Evolutionary conservation across 2,797 vertebrate genomes (phyloP), one percentile per base, ranked within the genome.

Genomic region (Crocidura indochinensis): DNA sequence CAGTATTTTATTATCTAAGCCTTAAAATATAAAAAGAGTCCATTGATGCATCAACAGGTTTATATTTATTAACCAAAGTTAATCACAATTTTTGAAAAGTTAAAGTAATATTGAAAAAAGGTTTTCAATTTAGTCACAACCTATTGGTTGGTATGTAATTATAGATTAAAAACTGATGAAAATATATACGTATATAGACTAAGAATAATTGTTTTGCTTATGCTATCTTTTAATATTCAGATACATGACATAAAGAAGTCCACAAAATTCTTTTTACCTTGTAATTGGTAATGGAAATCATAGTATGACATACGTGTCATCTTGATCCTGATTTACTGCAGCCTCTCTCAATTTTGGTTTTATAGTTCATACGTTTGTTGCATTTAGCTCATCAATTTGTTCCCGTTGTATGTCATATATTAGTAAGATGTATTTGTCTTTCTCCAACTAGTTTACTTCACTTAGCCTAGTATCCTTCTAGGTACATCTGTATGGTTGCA

Each of bases 41-140:
- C 72, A 0, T 89, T 79, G 31, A 87, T 49, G 0, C 72, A 86
- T 90, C 26, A 72, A 7, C 11, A 76, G 20, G 29, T 51, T 90
- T 26, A 73, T 65, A 69, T 87, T 87, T 92, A 74, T 87, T 80
- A 88, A 76, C 72, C 15, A 51, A 69, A 84, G 86, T 14, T 20
- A 64, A 8, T 84, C 44, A 31, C 20, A 92, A 8, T 60, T 85
- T 92, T 83, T 92, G 53, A 56, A 62, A 94, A 91, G 38, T 46
- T 15, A 75, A 44, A 71, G 62, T 87, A 79, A 14, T 90, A 47
- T 74, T 80, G 62, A 75, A 79, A 85, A n/a, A 91, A 91, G 24
- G 8, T 86, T 89, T 93, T 49, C 71, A 64, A 20, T 82, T 91
- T 73, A 73, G 71, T 49, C 47, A 10, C 69, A 87, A 56, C 6